Evolutionary conservation across 2,888 invertebrate species (phyloP).

Genomic region (Lathronympha strigana): DNA sequence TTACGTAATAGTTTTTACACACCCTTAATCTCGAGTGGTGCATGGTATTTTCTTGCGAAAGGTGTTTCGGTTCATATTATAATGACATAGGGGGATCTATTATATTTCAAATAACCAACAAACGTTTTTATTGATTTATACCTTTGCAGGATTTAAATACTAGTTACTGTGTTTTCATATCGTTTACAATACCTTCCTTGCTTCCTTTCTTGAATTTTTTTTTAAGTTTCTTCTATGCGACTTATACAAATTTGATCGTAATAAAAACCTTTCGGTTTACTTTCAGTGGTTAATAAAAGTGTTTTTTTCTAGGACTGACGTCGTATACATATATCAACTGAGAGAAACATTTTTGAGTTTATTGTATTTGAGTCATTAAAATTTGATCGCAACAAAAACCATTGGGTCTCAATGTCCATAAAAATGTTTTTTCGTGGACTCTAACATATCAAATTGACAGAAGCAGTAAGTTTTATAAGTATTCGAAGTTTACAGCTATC

Average conservation of each 20-base stretch:
- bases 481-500: conserved; percentile 25
- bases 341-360: background rate
- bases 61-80: conserved; percentile 29
- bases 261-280: too few species aligned
- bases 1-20: conserved; percentile 80
- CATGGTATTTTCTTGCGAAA: conserved; percentile 20
- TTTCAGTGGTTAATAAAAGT: too few species aligned
- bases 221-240: background rate
- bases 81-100: conserved; percentile 9
- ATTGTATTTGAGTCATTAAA: background rate
- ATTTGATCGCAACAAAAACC: background rate
- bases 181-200: conserved; percentile 10
- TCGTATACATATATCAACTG: too few species aligned
- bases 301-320: too few species aligned
- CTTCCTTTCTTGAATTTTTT: background rate
- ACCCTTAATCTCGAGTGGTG: conserved; percentile 66
- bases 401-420: background rate
- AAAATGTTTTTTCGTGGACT: background rate
- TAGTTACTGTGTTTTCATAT: background rate
- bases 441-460: background rate
- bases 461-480: conserved; percentile 8
- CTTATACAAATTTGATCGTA: background rate
- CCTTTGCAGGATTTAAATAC: background rate
- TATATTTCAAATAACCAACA: conserved; percentile 23
- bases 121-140: conserved; percentile 25